A percentile compares a stretch with the other conserved stretches of the same genome.
Evolutionary conservation across 2,113 vertebrate genomes (phyloP).

Genomic region (Pollachius pollachius): DNA sequence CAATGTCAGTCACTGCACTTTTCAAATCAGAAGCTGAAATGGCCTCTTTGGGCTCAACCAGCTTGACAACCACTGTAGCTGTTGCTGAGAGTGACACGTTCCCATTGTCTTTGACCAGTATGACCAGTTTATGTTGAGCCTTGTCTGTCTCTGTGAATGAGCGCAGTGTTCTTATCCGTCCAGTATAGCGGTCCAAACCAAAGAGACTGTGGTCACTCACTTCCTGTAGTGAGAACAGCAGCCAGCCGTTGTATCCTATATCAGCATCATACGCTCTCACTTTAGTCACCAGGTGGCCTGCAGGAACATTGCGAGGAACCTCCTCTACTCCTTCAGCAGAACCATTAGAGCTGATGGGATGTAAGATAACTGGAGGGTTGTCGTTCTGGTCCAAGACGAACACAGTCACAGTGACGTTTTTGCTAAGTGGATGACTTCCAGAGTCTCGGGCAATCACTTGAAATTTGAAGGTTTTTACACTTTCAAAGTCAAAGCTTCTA

Average conservation of each 20-base stretch:
- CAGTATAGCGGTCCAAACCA: constrained; percentile 2
- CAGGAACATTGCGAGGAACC: background rate
- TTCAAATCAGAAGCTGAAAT: background rate
- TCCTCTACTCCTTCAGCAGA: constrained; percentile 9
- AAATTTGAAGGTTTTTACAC: constrained; percentile 43
- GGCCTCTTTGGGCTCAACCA: background rate
- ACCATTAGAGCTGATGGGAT: constrained; percentile 18
- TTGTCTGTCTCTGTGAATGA: constrained; percentile 1
- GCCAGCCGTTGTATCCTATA: constrained; percentile 16
- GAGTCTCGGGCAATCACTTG: constrained; percentile 35
- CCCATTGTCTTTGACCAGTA: constrained; percentile 56
- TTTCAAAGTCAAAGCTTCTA: constrained; percentile 57
- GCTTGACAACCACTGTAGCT: constrained; percentile 41
- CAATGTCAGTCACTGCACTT: constrained; percentile 26
- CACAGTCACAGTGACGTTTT: constrained; percentile 39
- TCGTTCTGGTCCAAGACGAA: constrained; percentile 51
- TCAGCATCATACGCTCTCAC: background rate
- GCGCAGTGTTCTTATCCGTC: constrained; percentile 1
- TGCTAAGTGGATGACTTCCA: constrained; percentile 33
- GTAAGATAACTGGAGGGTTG: constrained; percentile 39
- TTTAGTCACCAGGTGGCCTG: background rate
- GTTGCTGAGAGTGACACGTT: constrained; percentile 36
- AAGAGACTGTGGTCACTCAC: constrained; percentile 34
- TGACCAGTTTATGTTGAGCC: background rate
- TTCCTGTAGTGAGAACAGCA: constrained; percentile 38